Percentiles rank a stretch among this genome's conserved stretches.
Evolutionary conservation across 1,140 invertebrate genomes (phyloP).

Genomic region (Micrasema minimum): DNA sequence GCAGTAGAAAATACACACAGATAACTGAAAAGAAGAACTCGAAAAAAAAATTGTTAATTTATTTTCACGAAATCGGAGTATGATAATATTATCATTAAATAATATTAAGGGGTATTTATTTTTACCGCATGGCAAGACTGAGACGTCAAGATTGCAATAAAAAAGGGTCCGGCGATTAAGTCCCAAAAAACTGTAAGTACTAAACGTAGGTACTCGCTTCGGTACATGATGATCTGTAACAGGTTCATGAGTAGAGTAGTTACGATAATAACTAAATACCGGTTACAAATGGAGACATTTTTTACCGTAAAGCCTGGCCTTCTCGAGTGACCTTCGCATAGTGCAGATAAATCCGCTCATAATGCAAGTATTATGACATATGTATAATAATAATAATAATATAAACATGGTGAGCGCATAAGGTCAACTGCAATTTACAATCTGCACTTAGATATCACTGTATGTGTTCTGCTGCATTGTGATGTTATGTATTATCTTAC

Average conservation of each 20-base stretch:
- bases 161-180: too few relatives aligned
- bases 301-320: not conserved
- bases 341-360: constrained; percentile 4
- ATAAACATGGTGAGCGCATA: not conserved
- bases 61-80: too few relatives aligned
- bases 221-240: not conserved
- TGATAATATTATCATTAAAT: too few relatives aligned
- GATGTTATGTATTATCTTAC: not conserved
- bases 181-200: too few relatives aligned
- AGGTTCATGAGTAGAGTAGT: constrained; percentile 4
- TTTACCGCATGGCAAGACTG: too few relatives aligned
- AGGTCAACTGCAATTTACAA: constrained; percentile 12
- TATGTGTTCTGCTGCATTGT: not conserved
- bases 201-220: too few relatives aligned
- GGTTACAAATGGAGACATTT: constrained; percentile 11
- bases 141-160: too few relatives aligned
- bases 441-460: not conserved
- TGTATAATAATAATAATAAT: not conserved
- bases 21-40: too few relatives aligned
- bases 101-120: too few relatives aligned
- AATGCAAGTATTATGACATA: constrained; percentile 10
- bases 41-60: too few relatives aligned
- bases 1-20: too few relatives aligned
- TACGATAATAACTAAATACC: constrained; percentile 19
- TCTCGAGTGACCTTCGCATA: constrained; percentile 13